Conservation (phyloP, 2,888 invertebrate genomes). For the Mythimna ferrago region DNA sequence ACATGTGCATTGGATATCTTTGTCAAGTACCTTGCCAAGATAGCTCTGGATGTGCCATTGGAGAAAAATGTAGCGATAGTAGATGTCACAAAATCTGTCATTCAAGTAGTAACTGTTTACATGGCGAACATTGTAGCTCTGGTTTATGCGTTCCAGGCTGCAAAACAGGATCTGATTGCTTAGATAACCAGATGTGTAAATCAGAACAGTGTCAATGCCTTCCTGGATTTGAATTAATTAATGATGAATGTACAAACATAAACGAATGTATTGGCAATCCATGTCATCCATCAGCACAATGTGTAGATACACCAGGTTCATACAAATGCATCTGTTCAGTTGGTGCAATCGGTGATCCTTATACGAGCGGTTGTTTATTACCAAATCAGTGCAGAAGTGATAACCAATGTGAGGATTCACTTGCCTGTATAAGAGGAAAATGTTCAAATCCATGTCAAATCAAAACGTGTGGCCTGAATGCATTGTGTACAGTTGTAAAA, state of each 20-base stretch:
- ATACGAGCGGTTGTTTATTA: conserved; percentile 92
- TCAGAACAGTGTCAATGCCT: conserved; percentile 94
- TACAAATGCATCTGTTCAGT: conserved; percentile 95
- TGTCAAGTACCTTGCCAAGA: conserved; percentile 95
- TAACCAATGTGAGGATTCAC: conserved; percentile 93
- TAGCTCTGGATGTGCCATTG: conserved; percentile 94
- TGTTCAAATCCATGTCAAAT: conserved; percentile 95
- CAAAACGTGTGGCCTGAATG: conserved; percentile 94
- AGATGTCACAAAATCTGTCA: conserved; percentile 96
- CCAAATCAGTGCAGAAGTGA: conserved; percentile 95
- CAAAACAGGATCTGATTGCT: conserved; percentile 95
- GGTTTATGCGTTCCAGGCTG: conserved; percentile 96
- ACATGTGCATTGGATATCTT: conserved; percentile 94
- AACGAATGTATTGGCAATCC: conserved; percentile 95
- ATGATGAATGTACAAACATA: conserved; percentile 95
- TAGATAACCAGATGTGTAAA: conserved; percentile 94
- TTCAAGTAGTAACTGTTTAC: conserved; percentile 96
- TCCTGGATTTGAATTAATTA: conserved; percentile 93
- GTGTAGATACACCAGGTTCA: conserved; percentile 95
- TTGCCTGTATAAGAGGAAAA: conserved; percentile 94
- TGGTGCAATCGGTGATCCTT: conserved; percentile 94
- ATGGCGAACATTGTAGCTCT: conserved; percentile 96
- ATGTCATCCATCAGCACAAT: conserved; percentile 95
- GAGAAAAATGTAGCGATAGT: conserved; percentile 95
- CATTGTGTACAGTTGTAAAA: conserved; percentile 93